Conservation (phyloP, 1,140 invertebrate genomes). For the Pectinophora gossypiella region DNA sequence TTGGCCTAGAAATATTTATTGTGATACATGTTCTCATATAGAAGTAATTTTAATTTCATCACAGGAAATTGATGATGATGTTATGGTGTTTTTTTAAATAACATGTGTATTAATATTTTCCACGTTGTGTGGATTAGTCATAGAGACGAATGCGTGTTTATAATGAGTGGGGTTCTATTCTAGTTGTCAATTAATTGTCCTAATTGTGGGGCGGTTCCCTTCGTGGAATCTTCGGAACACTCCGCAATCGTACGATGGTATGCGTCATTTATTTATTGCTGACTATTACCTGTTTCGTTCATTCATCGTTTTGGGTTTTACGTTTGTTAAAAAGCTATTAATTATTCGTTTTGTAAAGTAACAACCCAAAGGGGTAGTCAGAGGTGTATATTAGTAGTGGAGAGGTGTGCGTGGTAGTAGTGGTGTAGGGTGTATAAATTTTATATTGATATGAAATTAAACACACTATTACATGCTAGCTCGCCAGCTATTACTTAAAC, state of each 20-base stretch:
- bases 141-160: neutral
- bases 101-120: neutral
- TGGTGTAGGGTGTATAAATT: no score
- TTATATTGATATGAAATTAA: no score
- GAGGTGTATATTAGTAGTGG: no score
- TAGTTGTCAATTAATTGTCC: slow-evolving; percentile 46
- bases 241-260: neutral
- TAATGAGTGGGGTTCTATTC: slow-evolving; percentile 13
- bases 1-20: slow-evolving; percentile 38
- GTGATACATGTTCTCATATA: slow-evolving; percentile 9
- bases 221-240: slow-evolving; percentile 29
- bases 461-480: no score
- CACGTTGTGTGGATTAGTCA: slow-evolving; percentile 23
- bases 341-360: no score
- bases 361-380: no score
- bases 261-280: neutral
- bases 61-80: neutral
- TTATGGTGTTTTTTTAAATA: neutral
- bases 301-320: no score
- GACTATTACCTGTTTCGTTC: no score
- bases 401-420: no score
- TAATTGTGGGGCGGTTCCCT: slow-evolving; percentile 51
- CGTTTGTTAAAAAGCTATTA: no score
- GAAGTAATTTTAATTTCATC: neutral
- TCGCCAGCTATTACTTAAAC: no score